Percentiles rank a stretch among this genome's conserved stretches.
Conservation (phyloP, 2,888 invertebrate genomes). For the Standfussiana lucernea region DNA sequence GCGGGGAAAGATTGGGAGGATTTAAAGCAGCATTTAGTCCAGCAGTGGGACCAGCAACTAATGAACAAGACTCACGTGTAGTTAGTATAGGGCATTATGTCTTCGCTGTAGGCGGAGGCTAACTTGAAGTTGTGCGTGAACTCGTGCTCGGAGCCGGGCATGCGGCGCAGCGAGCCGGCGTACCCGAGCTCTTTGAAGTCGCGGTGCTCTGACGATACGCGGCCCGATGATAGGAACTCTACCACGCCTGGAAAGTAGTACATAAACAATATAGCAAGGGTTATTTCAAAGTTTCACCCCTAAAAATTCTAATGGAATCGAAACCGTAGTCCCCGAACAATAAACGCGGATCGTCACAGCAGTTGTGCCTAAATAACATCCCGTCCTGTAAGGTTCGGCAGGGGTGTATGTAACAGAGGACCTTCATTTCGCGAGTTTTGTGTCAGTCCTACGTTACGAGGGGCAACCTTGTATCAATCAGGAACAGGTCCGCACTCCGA, state of each 20-base stretch:
- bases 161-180: constrained; percentile 96
- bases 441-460: too few species aligned
- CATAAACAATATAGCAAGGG: too few species aligned
- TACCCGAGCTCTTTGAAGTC: constrained; percentile 99
- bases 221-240: constrained; percentile 97
- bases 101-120: constrained; percentile 98
- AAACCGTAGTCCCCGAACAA: background rate
- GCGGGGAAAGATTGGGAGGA: background rate
- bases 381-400: too few species aligned
- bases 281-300: too few species aligned
- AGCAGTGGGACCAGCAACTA: background rate
- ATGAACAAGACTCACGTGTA: constrained; percentile 94
- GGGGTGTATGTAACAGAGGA: too few species aligned
- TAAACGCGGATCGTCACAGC: background rate
- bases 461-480: too few species aligned
- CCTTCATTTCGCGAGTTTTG: too few species aligned
- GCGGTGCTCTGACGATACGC: constrained; percentile 97
- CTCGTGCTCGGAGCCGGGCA: constrained; percentile 97
- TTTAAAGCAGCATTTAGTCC: background rate
- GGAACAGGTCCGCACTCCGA: too few species aligned
- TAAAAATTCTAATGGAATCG: too few species aligned
- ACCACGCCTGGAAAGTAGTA: constrained; percentile 95
- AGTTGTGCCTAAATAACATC: background rate
- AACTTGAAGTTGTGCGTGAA: constrained; percentile 99
- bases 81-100: constrained; percentile 99